These are phyloP conservation scores for sheep (Ovis aries) DNA, from an alignment of 2,113 vertebrate species.

Conservation along the genomic window DNA sequence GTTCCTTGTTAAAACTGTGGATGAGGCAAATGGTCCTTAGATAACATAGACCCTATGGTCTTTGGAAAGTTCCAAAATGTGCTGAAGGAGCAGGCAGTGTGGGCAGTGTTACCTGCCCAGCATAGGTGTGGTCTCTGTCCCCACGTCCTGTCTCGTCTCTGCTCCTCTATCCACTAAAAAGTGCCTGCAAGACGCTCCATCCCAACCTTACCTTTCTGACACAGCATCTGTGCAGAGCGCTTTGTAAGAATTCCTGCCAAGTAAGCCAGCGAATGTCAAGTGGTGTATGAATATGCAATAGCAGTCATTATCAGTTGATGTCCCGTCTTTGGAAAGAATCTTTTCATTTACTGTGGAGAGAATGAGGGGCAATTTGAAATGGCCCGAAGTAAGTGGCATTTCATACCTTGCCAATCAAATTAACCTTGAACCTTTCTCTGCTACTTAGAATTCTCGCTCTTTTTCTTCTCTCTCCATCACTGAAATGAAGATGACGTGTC, in stretches of 20 bases:
- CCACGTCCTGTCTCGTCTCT: fast-evolving
- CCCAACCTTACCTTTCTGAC: not conserved
- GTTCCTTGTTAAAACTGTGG: not conserved
- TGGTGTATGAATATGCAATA: slow-evolving; percentile 62
- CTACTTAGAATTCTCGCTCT: slow-evolving; percentile 48
- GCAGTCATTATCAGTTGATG: slow-evolving; percentile 49
- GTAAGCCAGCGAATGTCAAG: slow-evolving; percentile 51
- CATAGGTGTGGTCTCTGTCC: not conserved
- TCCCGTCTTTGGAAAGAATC: slow-evolving; percentile 58
- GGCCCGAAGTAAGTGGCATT: slow-evolving; percentile 63
- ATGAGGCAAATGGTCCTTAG: not conserved
- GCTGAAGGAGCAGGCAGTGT: not conserved
- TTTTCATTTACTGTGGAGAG: slow-evolving; percentile 52
- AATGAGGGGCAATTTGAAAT: slow-evolving; percentile 64
- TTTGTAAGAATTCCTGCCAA: slow-evolving; percentile 37
- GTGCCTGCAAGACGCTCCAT: fast-evolving
- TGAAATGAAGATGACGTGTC: slow-evolving; percentile 43
- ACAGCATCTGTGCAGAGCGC: slow-evolving; percentile 2
- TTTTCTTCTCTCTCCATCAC: slow-evolving; percentile 42
- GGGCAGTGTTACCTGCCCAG: fast-evolving
- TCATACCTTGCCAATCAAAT: slow-evolving; percentile 64
- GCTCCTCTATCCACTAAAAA: not conserved
- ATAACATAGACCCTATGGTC: no score
- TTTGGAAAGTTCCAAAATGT: not conserved
- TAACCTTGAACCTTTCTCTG: slow-evolving; percentile 62